Percentiles rank a stretch among this genome's conserved stretches.
Evolutionary conservation across 2,113 vertebrate species (phyloP).

Genomic region (Nycticorax nycticorax): DNA sequence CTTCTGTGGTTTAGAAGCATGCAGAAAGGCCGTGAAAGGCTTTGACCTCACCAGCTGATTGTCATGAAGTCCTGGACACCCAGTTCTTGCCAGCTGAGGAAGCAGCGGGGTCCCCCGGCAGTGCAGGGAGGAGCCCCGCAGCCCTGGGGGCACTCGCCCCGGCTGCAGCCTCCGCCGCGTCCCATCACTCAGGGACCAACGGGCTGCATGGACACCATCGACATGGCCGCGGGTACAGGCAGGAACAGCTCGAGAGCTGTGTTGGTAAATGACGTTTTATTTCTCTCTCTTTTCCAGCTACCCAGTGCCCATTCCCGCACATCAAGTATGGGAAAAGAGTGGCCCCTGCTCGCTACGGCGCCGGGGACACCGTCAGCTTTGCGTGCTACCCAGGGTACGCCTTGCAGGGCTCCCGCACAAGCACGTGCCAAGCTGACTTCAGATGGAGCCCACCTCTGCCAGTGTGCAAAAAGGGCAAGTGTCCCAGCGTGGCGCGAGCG

Average conservation of each 20-base stretch:
- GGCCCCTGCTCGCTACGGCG: fast-evolving
- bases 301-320: fast-evolving
- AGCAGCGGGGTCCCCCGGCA: not conserved
- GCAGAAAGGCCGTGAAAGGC: not conserved
- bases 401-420: not conserved
- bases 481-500: fast-evolving
- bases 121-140: not conserved
- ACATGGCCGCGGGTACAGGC: fast-evolving
- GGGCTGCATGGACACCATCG: fast-evolving
- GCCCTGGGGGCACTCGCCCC: not conserved
- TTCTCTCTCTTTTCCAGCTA: not conserved
- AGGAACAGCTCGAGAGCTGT: fast-evolving
- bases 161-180: fast-evolving
- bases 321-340: fast-evolving
- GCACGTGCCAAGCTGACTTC: not conserved
- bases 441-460: not conserved
- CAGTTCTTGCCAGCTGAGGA: not conserved
- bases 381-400: not conserved
- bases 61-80: fast-evolving
- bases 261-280: fast-evolving
- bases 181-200: fast-evolving
- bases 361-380: not conserved
- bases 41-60: too few species aligned
- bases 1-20: not conserved
- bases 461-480: not conserved